Evolutionary conservation across 2,888 invertebrate genomes (phyloP).

Genomic region (Acleris sparsana): DNA sequence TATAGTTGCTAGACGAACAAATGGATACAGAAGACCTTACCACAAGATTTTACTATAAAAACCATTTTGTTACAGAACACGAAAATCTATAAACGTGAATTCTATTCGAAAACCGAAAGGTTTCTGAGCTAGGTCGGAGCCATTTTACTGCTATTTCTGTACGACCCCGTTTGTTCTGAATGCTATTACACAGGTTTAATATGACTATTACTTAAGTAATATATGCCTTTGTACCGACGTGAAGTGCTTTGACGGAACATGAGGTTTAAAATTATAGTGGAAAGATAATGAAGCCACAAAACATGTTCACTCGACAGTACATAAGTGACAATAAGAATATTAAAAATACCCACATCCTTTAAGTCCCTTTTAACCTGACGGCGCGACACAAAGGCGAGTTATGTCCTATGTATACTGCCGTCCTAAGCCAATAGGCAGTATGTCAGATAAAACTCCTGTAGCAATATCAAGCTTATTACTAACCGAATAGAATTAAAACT

Average conservation of each 20-base stretch:
- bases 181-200: slow-evolving; percentile 35
- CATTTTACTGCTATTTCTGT: slow-evolving; percentile 23
- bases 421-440: too few species aligned
- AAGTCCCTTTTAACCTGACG: too few species aligned
- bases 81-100: not conserved
- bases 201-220: slow-evolving; percentile 33
- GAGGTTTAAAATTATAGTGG: not conserved
- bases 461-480: too few species aligned
- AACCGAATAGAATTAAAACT: too few species aligned
- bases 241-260: not conserved
- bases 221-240: slow-evolving; percentile 19
- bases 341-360: too few species aligned
- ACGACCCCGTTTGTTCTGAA: slow-evolving; percentile 22
- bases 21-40: not conserved
- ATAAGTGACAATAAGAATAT: too few species aligned
- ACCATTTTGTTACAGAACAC: not conserved
- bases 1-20: too few species aligned
- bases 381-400: too few species aligned
- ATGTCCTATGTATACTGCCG: too few species aligned
- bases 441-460: too few species aligned
- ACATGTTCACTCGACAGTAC: too few species aligned
- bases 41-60: not conserved
- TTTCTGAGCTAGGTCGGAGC: not conserved
- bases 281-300: too few species aligned
- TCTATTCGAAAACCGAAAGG: slow-evolving; percentile 13